Evolutionary conservation across 2,113 vertebrate genomes (phyloP).

Genomic region (Grammomys surdaster): DNA sequence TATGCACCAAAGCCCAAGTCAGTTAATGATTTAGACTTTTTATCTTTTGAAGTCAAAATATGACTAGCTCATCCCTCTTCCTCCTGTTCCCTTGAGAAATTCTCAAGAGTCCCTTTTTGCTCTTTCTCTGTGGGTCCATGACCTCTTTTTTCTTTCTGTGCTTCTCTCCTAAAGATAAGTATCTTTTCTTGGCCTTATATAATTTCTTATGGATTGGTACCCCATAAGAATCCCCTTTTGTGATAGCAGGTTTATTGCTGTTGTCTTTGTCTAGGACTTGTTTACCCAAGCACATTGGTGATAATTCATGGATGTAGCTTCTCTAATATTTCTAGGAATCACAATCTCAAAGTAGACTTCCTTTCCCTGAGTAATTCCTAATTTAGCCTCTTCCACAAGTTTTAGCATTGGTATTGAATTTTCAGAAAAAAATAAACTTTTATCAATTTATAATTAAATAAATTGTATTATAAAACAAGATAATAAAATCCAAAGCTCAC

Average conservation of each 20-base stretch:
- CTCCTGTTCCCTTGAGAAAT: too few species aligned
- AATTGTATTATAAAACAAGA: background rate
- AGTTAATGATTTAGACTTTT: background rate
- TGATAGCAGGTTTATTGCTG: background rate
- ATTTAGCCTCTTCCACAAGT: background rate
- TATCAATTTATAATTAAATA: background rate
- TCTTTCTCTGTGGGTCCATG: background rate
- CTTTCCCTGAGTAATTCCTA: background rate
- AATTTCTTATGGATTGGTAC: too few species aligned
- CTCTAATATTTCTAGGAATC: background rate
- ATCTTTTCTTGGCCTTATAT: background rate
- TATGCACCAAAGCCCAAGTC: background rate
- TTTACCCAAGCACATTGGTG: background rate
- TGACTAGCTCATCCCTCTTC: too few species aligned
- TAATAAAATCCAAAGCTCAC: background rate
- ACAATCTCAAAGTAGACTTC: background rate
- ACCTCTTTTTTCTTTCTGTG: background rate
- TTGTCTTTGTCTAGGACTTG: background rate
- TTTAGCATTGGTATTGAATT: background rate
- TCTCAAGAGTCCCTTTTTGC: background rate
- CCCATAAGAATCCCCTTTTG: background rate
- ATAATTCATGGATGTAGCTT: background rate
- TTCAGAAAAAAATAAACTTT: background rate
- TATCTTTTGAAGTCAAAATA: background rate
- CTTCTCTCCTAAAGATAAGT: background rate